A percentile compares a stretch with the other conserved stretches of the same genome.
Evolutionary conservation across 2,888 invertebrate genomes (phyloP).

Genomic region (Euclidia mi): DNA sequence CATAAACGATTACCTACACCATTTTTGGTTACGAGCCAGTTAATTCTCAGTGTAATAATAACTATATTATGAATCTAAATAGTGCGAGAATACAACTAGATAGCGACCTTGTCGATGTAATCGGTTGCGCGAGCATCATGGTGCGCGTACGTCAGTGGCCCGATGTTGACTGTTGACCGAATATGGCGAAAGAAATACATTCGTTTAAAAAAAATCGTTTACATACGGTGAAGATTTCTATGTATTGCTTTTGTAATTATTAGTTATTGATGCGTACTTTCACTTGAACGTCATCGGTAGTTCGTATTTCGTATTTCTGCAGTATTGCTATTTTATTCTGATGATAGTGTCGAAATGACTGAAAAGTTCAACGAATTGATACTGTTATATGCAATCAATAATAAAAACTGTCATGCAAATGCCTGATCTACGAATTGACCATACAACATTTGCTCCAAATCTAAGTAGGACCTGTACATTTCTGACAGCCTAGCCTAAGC

Average conservation of each 20-base stretch:
- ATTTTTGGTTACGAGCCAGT: slow-evolving; percentile 2
- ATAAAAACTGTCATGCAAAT: too few species aligned
- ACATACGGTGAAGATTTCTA: not conserved
- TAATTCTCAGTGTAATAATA: not conserved
- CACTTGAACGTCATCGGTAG: not conserved
- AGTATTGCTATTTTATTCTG: not conserved
- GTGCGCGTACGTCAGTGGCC: not conserved
- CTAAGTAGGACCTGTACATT: too few species aligned
- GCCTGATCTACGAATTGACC: too few species aligned
- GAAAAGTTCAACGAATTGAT: too few species aligned
- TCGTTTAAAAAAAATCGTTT: not conserved
- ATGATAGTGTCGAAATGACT: not conserved
- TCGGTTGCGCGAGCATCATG: slow-evolving; percentile 9
- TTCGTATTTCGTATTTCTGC: not conserved
- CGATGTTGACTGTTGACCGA: not conserved
- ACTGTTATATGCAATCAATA: too few species aligned
- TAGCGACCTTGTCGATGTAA: slow-evolving; percentile 11
- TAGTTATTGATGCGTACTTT: too few species aligned
- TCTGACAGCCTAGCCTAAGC: too few species aligned
- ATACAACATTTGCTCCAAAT: too few species aligned
- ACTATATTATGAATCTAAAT: not conserved
- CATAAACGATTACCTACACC: not conserved
- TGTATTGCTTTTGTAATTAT: too few species aligned
- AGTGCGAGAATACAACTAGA: slow-evolving; percentile 8
- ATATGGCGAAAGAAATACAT: not conserved